These are phyloP conservation scores for Pocillopora grandis DNA, from an alignment of 92 coral and sea anemone genomes.

Conservation along the genomic window DNA sequence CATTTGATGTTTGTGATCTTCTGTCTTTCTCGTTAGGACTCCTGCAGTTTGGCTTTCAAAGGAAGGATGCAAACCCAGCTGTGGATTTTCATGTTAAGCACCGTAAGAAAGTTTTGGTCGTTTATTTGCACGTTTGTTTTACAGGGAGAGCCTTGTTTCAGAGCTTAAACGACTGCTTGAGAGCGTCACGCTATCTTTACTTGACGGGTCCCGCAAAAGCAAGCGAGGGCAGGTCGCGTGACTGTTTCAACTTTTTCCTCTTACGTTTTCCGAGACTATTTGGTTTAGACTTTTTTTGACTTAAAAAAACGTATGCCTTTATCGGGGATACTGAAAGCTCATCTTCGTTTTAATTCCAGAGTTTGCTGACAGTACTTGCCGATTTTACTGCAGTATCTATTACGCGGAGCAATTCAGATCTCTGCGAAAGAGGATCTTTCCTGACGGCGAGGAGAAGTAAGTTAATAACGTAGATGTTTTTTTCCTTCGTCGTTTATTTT, in stretches of 20 bases:
- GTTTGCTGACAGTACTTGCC: slow-evolving; percentile 82
- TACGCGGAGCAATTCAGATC: slow-evolving; percentile 91
- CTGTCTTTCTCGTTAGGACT: slow-evolving; percentile 31
- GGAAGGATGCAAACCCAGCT: slow-evolving; percentile 50
- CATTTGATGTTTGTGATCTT: too few relatives aligned
- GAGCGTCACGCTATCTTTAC: not conserved
- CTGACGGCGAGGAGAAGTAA: slow-evolving; percentile 92
- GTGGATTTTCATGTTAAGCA: slow-evolving; percentile 79
- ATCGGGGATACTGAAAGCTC: too few relatives aligned
- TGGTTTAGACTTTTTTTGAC: too few relatives aligned
- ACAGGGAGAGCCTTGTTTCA: too few relatives aligned
- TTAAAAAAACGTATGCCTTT: too few relatives aligned
- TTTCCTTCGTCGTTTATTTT: too few relatives aligned
- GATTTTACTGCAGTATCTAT: slow-evolving; percentile 89
- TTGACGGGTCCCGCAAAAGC: not conserved
- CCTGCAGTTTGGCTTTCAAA: slow-evolving; percentile 81
- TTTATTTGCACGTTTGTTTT: too few relatives aligned
- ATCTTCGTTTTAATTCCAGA: slow-evolving; percentile 46
- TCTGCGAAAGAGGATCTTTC: slow-evolving; percentile 82
- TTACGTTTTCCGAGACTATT: not conserved
- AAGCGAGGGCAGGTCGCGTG: not conserved
- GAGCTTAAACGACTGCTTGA: too few relatives aligned
- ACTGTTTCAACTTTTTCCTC: not conserved
- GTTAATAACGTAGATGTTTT: not conserved
- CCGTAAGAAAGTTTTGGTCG: slow-evolving; percentile 59